Conservation (phyloP, 2,113 vertebrate genomes). For the Diadophis punctatus region DNA sequence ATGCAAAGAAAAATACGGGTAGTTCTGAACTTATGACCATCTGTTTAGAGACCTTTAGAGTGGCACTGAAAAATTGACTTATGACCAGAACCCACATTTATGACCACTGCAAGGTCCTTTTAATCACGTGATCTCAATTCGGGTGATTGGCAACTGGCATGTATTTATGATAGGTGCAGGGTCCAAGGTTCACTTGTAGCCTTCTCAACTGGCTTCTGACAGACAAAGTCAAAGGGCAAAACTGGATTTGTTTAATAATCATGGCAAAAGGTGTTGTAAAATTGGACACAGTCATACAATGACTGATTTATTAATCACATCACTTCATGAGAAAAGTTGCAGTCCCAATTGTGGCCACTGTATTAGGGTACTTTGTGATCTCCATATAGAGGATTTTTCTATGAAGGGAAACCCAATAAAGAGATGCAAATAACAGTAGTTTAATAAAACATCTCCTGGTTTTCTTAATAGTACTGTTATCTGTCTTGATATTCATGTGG, state of each 20-base stretch:
- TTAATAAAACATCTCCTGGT: background rate
- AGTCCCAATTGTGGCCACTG: background rate
- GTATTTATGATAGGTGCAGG: background rate
- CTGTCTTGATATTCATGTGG: constrained; percentile 18
- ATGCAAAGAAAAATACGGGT: background rate
- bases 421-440: background rate
- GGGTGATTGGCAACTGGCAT: background rate
- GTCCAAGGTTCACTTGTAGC: background rate
- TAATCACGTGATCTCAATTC: background rate
- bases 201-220: background rate
- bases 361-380: background rate
- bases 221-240: background rate
- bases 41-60: background rate
- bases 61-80: background rate
- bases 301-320: background rate
- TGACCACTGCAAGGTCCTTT: background rate
- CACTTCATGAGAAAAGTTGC: background rate
- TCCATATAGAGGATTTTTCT: background rate
- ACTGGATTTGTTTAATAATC: background rate
- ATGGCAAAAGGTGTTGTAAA: background rate
- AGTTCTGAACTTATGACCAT: background rate
- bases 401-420: too few relatives aligned
- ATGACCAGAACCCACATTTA: background rate
- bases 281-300: background rate
- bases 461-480: background rate